phyloP scores from a whole-genome alignment of 2,113 vertebrate genomes.

The Arizona elegans region DNA sequence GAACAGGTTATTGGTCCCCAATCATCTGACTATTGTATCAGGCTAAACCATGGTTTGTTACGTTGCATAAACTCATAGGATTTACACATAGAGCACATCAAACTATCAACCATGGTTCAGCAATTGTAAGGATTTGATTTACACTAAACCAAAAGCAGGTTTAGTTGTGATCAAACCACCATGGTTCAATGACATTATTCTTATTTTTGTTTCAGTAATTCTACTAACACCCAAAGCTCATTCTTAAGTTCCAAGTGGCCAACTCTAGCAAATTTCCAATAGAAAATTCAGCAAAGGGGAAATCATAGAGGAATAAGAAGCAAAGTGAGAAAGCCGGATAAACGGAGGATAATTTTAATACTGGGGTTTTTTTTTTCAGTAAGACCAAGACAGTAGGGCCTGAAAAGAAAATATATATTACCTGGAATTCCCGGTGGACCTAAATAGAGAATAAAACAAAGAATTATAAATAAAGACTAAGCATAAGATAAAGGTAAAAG shows the following conservation, averaged over 20 bases:
- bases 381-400: neutral
- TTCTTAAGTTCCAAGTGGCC: neutral
- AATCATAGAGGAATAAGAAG: neutral
- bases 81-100: neutral
- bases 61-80: neutral
- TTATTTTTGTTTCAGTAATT: neutral
- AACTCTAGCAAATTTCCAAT: neutral
- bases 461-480: neutral
- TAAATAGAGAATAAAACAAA: conserved; percentile 59
- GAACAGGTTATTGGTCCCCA: neutral
- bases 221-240: neutral
- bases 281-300: neutral
- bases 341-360: neutral
- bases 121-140: neutral
- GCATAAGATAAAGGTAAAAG: neutral
- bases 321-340: neutral
- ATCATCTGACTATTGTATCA: neutral
- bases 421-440: conserved; percentile 90
- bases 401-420: conserved; percentile 59
- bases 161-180: neutral
- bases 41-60: neutral
- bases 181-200: neutral
- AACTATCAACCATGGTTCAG: neutral
- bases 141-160: neutral
- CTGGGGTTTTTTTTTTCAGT: neutral